Evolutionary conservation across 2,113 vertebrate genomes (phyloP), one percentile per base, ranked within the genome.

Genomic region (Hypomesus transpacificus): DNA sequence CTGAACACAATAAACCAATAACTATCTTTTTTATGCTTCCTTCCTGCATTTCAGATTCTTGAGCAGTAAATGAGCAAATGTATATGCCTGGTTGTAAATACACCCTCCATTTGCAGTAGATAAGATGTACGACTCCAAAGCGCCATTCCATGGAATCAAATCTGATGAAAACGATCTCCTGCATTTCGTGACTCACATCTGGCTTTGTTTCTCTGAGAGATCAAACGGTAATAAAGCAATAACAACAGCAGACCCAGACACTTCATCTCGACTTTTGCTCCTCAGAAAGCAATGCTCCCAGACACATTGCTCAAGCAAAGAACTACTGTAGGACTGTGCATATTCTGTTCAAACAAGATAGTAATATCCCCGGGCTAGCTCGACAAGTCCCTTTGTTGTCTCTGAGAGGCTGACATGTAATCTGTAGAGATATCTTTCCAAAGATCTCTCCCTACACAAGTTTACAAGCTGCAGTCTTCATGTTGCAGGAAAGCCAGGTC

Each of bases 281-380:
- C 68, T 11, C 28, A 76, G 81, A 89, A 81, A 80, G 67, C 73
- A 79, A 75, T 53, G 75, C 85, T 89, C 51, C 63, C 72, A 88
- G 89, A 79, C 64, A 85, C 80, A 74, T 83, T 4, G 63, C 70
- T 62, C 77, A 85, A 88, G 73, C 66, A 68, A 52, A 60, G 73
- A 60, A 82, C 84, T 84, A 63, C 89, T 82, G 83, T 83, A 86
- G 56, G 46, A 73, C 76, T 71, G 80, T 88, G 86, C 86, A 87
- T 90, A 89, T 81, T 80, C 78, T 87, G 86, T 88, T 92, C 87
- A 89, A 90, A 91, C 87, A 88, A 86, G 81, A 84, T 8, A 69
- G 80, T 85, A 75, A 50, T 87, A 81, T 90, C 89, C 87, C 80
- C 72, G 76, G 88, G 89, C 77, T 89, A 73, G 68, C 77, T 78